Percentiles rank a stretch among this genome's conserved stretches.
These are phyloP conservation scores for Gnathonemus longibarbis DNA, from an alignment of 2,113 vertebrate species.

Conservation along the genomic window DNA sequence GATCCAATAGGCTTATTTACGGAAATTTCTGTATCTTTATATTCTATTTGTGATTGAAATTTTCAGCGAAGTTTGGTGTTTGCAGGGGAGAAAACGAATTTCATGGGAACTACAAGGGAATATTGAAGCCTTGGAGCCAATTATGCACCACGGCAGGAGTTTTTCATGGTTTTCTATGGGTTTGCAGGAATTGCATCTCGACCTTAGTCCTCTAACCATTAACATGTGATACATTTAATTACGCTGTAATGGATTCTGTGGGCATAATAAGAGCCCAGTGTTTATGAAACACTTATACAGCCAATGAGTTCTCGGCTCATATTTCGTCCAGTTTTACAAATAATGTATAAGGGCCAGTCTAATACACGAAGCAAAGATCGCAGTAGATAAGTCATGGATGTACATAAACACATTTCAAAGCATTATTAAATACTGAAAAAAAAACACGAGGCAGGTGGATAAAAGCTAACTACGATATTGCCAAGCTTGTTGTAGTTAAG, in stretches of 20 bases:
- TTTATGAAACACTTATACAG: constrained; percentile 37
- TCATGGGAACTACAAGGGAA: not conserved
- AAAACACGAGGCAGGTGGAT: not conserved
- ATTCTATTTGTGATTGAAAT: not conserved
- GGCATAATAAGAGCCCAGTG: not conserved
- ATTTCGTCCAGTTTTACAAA: constrained; percentile 18
- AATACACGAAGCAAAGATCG: not conserved
- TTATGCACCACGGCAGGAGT: not conserved
- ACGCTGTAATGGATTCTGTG: constrained; percentile 20
- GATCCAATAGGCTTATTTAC: not conserved
- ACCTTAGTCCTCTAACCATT: constrained; percentile 25
- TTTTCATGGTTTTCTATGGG: constrained; percentile 15
- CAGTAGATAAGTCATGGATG: not conserved
- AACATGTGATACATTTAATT: constrained; percentile 33
- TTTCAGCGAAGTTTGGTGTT: not conserved
- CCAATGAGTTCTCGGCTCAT: constrained; percentile 24
- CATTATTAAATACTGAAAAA: constrained; percentile 8
- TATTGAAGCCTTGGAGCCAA: constrained; percentile 11
- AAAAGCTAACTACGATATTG: not conserved
- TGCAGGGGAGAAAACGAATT: not conserved
- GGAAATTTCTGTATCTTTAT: not conserved
- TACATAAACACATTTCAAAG: not conserved
- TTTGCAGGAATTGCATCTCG: constrained; percentile 5
- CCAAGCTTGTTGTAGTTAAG: not conserved
- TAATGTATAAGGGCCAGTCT: not conserved